phyloP scores from a whole-genome alignment of 2,797 vertebrate genomes.

The Hyperoplus lanceolatus region DNA sequence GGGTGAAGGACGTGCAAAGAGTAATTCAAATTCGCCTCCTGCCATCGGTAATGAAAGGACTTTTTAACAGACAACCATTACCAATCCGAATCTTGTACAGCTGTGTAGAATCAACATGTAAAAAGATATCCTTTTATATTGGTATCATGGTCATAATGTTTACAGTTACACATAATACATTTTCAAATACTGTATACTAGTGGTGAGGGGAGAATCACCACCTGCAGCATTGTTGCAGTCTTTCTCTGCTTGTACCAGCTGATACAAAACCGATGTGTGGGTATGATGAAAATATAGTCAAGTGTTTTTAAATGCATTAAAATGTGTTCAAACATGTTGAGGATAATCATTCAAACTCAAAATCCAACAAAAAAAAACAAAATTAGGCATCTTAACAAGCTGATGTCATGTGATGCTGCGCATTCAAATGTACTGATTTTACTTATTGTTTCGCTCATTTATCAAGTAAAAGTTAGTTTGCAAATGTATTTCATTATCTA shows the following conservation, averaged over 20 bases:
- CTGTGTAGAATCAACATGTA: neutral
- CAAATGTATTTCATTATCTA: neutral
- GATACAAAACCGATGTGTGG: neutral
- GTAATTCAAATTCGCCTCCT: conserved; percentile 7
- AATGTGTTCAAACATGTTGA: neutral
- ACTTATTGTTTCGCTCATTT: neutral
- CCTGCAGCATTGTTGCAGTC: neutral
- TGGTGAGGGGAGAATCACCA: neutral
- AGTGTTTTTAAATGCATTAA: too few relatives aligned
- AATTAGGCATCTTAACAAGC: neutral
- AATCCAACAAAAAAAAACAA: neutral
- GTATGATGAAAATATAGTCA: neutral
- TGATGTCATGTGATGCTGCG: neutral
- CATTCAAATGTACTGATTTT: neutral
- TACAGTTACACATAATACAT: neutral
- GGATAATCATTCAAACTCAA: neutral
- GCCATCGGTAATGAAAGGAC: conserved; percentile 1
- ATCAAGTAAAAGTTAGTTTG: neutral
- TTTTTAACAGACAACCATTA: neutral
- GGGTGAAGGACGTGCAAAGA: conserved; percentile 10
- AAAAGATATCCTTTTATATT: neutral
- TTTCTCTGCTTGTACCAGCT: too few relatives aligned
- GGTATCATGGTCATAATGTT: neutral
- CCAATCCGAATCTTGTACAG: neutral
- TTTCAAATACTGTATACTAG: neutral